Base-by-base conservation (phyloP, 1,140 invertebrate species). In the Dermatophagoides farinae region DNA sequence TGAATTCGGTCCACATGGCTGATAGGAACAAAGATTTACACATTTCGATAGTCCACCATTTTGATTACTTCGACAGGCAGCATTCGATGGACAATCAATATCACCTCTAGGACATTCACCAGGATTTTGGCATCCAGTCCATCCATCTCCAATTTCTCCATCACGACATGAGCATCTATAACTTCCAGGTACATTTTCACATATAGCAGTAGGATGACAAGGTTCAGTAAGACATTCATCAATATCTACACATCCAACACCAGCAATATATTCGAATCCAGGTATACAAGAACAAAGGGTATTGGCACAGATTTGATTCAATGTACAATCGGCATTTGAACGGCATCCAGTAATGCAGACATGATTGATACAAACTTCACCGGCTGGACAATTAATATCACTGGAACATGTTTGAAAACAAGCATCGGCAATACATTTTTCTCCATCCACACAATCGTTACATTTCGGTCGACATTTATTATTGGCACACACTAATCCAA, bases 321-420 rank as follows among this genome's bases (percentile, higher is more conserved):
- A 68, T 40, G 79, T 77, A 68, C 88, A 92, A 65, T 90, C 88
- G 4, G 79, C 76, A 68, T 87, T 83, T 4, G 78, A 79, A 31
- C 82, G 80, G 67, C 88, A 92, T 1, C 88, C 88, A 8, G 80
- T 76, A 63, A 38, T 23, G 43, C 39, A 64, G 14, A 62, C n/a
- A 41, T 86, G 85, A 64, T 83, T 80, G n/a, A 80, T 78, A 66
- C 88, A 91, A 46, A 90, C 79, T 76, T 91, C 87, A 57, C 88
- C 87, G 9, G 82, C 81, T 61, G 88, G 73, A 65, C 88, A 92
- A 67, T 90, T 91, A 66, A 82, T 84, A 67, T 88, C 87, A 5
- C 82, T 80, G 67, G 87, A 87, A 69, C 88, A 92, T 38, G 64
- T 63, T n/a, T 61, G 62, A 57, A 49, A 60, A 39, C 67, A 67